Conservation (phyloP, 2,113 vertebrate genomes). For the Sigmodon hispidus region DNA sequence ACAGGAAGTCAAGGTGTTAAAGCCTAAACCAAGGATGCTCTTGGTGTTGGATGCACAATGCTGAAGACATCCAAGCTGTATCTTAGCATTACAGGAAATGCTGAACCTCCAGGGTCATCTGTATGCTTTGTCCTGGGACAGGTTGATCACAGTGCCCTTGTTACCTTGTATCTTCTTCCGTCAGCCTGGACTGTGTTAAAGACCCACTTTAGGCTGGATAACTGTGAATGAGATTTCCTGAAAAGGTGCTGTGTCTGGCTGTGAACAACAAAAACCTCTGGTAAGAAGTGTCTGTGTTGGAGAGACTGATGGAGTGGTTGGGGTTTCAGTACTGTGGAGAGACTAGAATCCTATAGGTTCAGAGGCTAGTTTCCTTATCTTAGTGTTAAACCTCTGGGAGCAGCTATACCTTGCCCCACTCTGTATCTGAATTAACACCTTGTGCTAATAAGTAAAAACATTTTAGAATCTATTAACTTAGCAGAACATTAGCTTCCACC, state of each 20-base stretch:
- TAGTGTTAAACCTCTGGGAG: neutral
- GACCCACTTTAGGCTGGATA: neutral
- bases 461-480: neutral
- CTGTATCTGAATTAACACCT: neutral
- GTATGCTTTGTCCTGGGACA: neutral
- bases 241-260: neutral
- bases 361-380: neutral
- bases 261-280: neutral
- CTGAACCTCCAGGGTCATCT: neutral
- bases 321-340: neutral
- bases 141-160: neutral
- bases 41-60: neutral
- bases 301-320: neutral
- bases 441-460: neutral
- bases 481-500: neutral
- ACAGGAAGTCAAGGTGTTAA: conserved; percentile 60
- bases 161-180: neutral
- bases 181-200: neutral
- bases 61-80: neutral
- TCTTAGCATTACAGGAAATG: neutral
- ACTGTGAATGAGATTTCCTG: neutral
- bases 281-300: neutral
- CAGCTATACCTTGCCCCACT: neutral
- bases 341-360: neutral
- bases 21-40: neutral